Evolutionary conservation across 2,888 invertebrate genomes (phyloP).

Genomic region (Gortyna flavago): DNA sequence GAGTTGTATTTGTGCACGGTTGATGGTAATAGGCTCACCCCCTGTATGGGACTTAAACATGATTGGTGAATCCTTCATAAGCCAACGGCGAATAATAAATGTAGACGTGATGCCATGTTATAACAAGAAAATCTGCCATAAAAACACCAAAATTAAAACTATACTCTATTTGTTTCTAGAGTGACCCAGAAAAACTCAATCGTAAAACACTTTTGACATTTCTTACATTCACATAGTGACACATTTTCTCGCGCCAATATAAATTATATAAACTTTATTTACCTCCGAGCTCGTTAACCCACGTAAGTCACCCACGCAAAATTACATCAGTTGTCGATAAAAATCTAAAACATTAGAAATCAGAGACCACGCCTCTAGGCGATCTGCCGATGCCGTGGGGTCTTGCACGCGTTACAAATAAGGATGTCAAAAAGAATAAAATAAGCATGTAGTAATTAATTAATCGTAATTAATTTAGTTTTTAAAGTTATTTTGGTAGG

Average conservation of each 20-base stretch:
- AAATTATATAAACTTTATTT: constrained; percentile 45
- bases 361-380: constrained; percentile 52
- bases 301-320: constrained; percentile 55
- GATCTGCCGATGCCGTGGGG: constrained; percentile 45
- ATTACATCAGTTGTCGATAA: constrained; percentile 59
- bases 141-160: constrained; percentile 8
- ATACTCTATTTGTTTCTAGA: neutral
- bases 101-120: too few species aligned
- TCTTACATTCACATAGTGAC: constrained; percentile 26
- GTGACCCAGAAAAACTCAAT: constrained; percentile 33
- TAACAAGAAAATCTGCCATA: neutral
- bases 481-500: neutral
- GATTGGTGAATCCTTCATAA: too few species aligned
- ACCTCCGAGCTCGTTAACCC: constrained; percentile 51
- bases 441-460: neutral
- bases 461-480: neutral
- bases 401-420: constrained; percentile 23
- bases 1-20: too few species aligned
- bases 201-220: constrained; percentile 27
- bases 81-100: too few species aligned
- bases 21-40: too few species aligned
- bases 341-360: constrained; percentile 64
- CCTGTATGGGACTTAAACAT: too few species aligned
- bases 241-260: constrained; percentile 25
- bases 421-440: constrained; percentile 36